Evolutionary conservation across 92 coral and sea anemone species (phyloP), one percentile per base, ranked within the genome.

Genomic region (Hydrozoanthus gracilis): DNA sequence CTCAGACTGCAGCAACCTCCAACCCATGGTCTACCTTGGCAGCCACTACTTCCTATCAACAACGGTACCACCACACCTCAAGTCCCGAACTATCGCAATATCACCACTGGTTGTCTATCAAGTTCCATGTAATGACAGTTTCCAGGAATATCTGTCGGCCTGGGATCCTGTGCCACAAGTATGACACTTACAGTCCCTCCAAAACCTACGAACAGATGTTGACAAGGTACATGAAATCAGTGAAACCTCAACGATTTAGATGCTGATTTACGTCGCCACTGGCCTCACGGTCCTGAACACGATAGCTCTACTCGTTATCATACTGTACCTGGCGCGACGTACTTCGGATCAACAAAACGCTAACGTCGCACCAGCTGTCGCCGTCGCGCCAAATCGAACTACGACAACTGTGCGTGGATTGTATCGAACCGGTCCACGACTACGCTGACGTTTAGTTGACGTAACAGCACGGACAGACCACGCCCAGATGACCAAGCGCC

Each of bases 1-100:
- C 11, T 12, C 46, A 4, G 87, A 79, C 76, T 88, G 90, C 54
- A 39, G 52, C 73, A 82, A 88, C 71, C 76, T 87, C 8, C 86
- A 87, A 44, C 74, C 78, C 0, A 27, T 79, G 45, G 44, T 87
- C 74, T 64, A 71, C 48, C 71, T 79, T 54, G 90, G 86, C 15
- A 82, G 86, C 46, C 73, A 66, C 39, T 48, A 71, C 13, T 88
- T 71, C 69, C 49, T 88, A 7, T 71, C 86, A 1, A 78, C 82
- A 71, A 20, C 10, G 48, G 76, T 18, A 45, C 79, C 58, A 46
- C 61, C n/a, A 18, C 73, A 68, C 44, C 49, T 35, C 73, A 68
- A 35, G 73, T 68, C 48, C 49, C 73, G 0, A 44, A 66, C 44
- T 17, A 66, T 66, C 45, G 27, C 71, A 66, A 66, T 44, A 66